Base-by-base conservation (phyloP, 1,140 invertebrate species). In the Chironomus tepperi region DNA sequence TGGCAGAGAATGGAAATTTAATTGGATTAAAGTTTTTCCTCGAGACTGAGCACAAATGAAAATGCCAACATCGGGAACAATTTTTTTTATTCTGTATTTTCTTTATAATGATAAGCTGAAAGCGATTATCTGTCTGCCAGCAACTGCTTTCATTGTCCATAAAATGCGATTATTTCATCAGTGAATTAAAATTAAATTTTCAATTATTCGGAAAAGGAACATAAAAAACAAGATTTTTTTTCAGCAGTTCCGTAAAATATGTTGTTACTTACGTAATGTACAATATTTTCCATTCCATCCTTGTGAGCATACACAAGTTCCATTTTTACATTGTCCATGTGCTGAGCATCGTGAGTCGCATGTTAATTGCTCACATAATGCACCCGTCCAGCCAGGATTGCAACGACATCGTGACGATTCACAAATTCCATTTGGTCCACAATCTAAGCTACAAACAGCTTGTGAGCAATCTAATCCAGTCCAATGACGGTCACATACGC, bases 201-300 rank as follows among this genome's bases (percentile, higher is more conserved):
- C 1, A 34, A 34, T 34, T 34, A 34, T 34, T 34, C 5, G 24
- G 24, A 34, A 34, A 34, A 34, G 24, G 24, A 34, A 34, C n/a
- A n/a, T n/a, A n/a, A n/a, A n/a, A n/a, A n/a, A n/a, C 24, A 34
- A 34, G 24, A 34, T 34, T 34, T n/a, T n/a, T n/a, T n/a, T 34
- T 34, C 24, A 34, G 24, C 24, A 34, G 5, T 34, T n/a, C n/a
- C n/a, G n/a, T n/a, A n/a, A n/a, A n/a, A n/a, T n/a, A n/a, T n/a
- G n/a, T n/a, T 34, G 5, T 34, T 34, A 34, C 92, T 93, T 88
- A 98, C 96, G 93, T 78, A 98, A 83, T 43, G 95, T 97, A 84
- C 97, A 98, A 80, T 97, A 95, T 79, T 91, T 89, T 76, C 97
- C 97, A 84, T 98, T 98, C 96, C 96, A 99, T 74, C 97, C 97